Base-by-base conservation (phyloP, 2,888 invertebrate species). In the Meta bourneti region DNA sequence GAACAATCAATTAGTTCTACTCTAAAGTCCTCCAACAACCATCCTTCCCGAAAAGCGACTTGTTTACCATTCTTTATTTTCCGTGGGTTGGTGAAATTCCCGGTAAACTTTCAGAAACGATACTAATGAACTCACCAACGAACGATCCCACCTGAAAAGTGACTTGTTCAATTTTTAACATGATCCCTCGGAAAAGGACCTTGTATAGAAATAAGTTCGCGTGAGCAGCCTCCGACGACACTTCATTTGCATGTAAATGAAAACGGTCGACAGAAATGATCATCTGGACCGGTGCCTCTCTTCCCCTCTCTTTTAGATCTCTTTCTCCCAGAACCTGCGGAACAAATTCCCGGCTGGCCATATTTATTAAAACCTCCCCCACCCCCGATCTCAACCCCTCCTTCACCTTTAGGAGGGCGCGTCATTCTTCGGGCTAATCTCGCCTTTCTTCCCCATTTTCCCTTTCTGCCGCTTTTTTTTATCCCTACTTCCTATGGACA, bases 221-320 rank as follows among this genome's bases (percentile, higher is more conserved):
- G 84, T 19, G 54, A 88, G 71, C 81, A 75, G 75, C 54, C 54
- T 83, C 86, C 91, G 54, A 84, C 91, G 77, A 80, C 71, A 75
- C 92, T 89, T 92, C 92, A 92, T 92, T 92, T 92, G 92, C 92
- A 92, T 92, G 92, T 92, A 92, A 92, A 92, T 92, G 92, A 92
- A 92, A 92, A 88, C 89, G 92, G 90, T 97, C 94, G 97, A 82
- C 82, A 75, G 77, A 79, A 91, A 97, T 95, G 97, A 97, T 94
- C 91, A 91, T 91, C 91, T 91, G 91, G 91, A 72, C 88, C 48
- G 11, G 34, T 52, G 16, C 49, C 69, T 48, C 79, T 19, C 48
- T 48, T 71, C 84, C 61, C 70, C 52, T 54, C 72, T 34, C 78
- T 84, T 86, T 85, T 86, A 87, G 82, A 87, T 87, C 77, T 91